Conservation (phyloP, 2,113 vertebrate genomes). For the Nycticryphes semicollaris region DNA sequence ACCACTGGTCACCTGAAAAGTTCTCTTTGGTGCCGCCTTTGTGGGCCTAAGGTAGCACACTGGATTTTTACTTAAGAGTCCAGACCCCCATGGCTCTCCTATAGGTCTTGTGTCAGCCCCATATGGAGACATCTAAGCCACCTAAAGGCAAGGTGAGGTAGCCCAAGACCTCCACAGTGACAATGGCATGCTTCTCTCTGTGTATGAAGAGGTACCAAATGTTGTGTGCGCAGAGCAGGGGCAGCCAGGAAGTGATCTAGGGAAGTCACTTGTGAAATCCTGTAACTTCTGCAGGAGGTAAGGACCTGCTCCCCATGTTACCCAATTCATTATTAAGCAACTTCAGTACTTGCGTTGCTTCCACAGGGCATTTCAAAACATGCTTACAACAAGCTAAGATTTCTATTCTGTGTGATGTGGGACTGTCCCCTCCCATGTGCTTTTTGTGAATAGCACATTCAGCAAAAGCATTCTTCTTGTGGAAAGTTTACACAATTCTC, state of each 20-base stretch:
- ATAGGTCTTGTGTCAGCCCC: neutral
- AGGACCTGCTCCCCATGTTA: neutral
- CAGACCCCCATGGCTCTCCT: neutral
- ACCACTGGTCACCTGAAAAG: neutral
- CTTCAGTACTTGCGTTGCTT: neutral
- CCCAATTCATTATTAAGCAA: conserved; percentile 36
- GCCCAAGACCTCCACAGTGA: neutral
- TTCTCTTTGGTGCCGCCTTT: neutral
- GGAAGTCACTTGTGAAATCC: conserved; percentile 42
- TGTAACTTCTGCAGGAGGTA: neutral
- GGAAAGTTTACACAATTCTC: neutral
- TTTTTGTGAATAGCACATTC: neutral
- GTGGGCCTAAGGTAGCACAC: neutral
- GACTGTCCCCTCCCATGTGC: neutral
- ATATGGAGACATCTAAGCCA: neutral
- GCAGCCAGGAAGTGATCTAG: neutral
- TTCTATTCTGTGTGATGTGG: accelerated
- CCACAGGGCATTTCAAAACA: neutral
- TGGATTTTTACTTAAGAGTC: neutral
- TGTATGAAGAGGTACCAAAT: neutral
- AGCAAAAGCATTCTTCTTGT: accelerated
- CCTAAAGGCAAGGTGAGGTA: neutral
- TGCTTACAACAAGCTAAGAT: neutral
- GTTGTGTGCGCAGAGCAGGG: neutral
- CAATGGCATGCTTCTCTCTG: accelerated